phyloP scores from a whole-genome alignment of 2,113 vertebrate species.

The Gymnocephalus cernua region DNA sequence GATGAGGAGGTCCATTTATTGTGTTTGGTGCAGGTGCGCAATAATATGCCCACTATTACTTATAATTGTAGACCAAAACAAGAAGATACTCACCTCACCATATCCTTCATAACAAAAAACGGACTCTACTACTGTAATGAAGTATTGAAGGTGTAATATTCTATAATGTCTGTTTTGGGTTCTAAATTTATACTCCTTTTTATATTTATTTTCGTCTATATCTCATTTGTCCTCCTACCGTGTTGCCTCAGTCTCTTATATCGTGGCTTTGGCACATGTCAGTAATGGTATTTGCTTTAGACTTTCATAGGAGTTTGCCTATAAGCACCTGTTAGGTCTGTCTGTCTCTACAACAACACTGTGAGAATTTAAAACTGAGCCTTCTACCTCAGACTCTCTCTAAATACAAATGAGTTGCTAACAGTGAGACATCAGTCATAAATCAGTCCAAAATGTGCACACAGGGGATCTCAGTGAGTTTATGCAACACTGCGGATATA shows the following conservation, averaged over 20 bases:
- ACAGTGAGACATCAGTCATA: conserved; percentile 7
- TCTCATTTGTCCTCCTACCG: neutral
- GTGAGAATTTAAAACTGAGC: neutral
- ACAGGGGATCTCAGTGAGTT: neutral
- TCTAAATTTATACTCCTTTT: neutral
- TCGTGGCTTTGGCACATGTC: neutral
- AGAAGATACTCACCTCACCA: neutral
- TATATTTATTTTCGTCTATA: neutral
- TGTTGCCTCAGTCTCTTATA: neutral
- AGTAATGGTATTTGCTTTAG: neutral
- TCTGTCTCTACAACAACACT: neutral
- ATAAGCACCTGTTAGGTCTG: conserved; percentile 30
- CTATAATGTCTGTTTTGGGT: neutral
- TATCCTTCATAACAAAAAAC: neutral
- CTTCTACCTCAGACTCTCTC: neutral
- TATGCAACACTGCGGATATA: neutral
- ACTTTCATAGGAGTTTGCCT: neutral
- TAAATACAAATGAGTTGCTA: neutral
- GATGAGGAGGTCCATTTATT: neutral
- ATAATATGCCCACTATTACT: conserved; percentile 30
- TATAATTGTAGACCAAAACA: conserved; percentile 36
- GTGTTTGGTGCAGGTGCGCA: conserved; percentile 67
- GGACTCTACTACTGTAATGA: fast-evolving
- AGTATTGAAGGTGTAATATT: too few relatives aligned
- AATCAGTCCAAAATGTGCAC: conserved; percentile 2